Base-by-base conservation (phyloP, 2,888 invertebrate genomes). In the Venustoraphidia nigricollis region DNA sequence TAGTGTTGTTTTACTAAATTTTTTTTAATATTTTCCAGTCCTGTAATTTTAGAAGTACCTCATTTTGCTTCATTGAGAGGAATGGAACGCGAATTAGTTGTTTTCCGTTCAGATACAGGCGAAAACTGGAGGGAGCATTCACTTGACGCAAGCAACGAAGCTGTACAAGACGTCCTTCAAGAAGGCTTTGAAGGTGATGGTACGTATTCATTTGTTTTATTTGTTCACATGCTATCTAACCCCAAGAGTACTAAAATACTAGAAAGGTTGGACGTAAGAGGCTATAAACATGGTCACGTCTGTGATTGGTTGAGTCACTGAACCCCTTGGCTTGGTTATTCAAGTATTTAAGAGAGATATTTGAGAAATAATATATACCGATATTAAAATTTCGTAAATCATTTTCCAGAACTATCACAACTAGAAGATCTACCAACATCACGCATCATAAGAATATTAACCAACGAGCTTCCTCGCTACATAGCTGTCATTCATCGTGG, bases 91-190 rank as follows among this genome's bases (percentile, higher is more conserved):
- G 98, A 98, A 73, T 92, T 98, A 44, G 86, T 96, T 37, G 87
- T 98, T 55, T 70, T 98, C 53, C 79, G 97, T 44, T 95, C 95
- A 4, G 97, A 98, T 67, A 94, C 96, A 59, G 98, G 98, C 13
- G 95, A 97, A 66, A 91, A 88, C 35, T 98, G 98, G 98, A 86
- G 91, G 54, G 98, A 98, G 62, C 98, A 98, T 64, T 83, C 84
- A 37, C 66, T 89, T 51, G 82, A 85, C 60, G 86, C 89, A 50
- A 83, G 79, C 47, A 90, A 91, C 62, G 88, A 91, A 61, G 85
- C 87, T 44, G 82, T 91, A 36, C 83, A 94, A 68, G 94, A 95
- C 62, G 89, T 92, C 27, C 71, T 97, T 51, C 90, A 91, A 62
- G 92, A 93, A 62, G 88, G 90, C 58, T 88, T 90, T 66, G 91